Conservation (phyloP, 2,797 vertebrate species). For the Lateolabrax maculatus region DNA sequence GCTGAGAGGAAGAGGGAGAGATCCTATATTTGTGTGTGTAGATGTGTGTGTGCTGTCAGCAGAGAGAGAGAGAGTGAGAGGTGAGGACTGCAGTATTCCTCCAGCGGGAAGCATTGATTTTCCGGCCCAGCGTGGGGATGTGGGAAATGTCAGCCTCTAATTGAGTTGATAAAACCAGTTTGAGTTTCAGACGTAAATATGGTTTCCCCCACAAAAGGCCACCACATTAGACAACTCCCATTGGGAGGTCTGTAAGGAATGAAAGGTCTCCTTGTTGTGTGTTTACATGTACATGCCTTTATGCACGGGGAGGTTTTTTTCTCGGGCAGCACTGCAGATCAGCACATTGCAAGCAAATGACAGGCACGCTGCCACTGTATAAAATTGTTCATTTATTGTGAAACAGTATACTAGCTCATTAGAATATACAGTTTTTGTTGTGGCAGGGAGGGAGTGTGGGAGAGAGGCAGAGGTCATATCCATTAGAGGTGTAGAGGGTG, state of each 20-base stretch:
- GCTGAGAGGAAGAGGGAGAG: conserved; percentile 22
- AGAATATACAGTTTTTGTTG: conserved; percentile 59
- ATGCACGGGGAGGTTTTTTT: conserved; percentile 31
- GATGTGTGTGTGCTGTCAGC: conserved; percentile 65
- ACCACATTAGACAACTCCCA: conserved; percentile 64
- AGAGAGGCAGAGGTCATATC: conserved; percentile 70
- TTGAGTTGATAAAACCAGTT: conserved; percentile 86
- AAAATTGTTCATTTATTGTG: conserved; percentile 51
- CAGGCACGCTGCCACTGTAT: conserved; percentile 11
- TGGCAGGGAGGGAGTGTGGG: conserved; percentile 39
- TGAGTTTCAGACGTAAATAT: conserved; percentile 82
- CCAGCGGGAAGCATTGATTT: conserved; percentile 81
- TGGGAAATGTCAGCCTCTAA: conserved; percentile 86
- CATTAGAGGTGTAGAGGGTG: conserved; percentile 71
- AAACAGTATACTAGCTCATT: conserved; percentile 51
- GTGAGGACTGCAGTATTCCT: conserved; percentile 80
- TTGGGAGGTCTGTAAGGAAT: conserved; percentile 56
- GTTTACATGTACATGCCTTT: conserved; percentile 40
- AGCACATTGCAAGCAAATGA: conserved; percentile 39
- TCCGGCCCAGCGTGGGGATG: conserved; percentile 72
- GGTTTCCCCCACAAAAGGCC: conserved; percentile 69
- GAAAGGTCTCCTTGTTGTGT: conserved; percentile 48
- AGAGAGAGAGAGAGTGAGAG: conserved; percentile 70
- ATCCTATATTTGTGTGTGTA: conserved; percentile 39
- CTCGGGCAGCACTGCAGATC: conserved; percentile 6